phyloP scores from a whole-genome alignment of 2,797 vertebrate genomes.

The Hyperoplus lanceolatus region DNA sequence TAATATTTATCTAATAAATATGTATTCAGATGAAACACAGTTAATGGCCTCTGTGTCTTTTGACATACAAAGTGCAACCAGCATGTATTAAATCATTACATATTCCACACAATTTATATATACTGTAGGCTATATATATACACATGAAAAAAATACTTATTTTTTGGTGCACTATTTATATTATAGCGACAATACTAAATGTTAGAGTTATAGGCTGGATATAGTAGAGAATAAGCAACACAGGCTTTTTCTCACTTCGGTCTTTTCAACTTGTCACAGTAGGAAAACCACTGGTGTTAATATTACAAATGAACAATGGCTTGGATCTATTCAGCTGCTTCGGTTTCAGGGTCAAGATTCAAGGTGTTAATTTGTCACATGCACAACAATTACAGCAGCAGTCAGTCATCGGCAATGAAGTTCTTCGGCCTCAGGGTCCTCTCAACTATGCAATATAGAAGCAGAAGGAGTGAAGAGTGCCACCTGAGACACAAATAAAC shows the following conservation, averaged over 20 bases:
- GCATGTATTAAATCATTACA: slow-evolving; percentile 11
- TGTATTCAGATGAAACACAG: slow-evolving; percentile 99
- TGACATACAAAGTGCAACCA: slow-evolving; percentile 45
- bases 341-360: background rate
- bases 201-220: too few species aligned
- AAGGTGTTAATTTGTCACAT: too few species aligned
- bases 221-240: background rate
- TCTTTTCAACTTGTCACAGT: slow-evolving; percentile 6
- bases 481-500: too few species aligned
- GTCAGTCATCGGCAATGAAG: too few species aligned
- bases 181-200: background rate
- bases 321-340: background rate
- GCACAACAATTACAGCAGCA: too few species aligned
- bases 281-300: background rate
- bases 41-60: slow-evolving; percentile 89
- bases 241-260: background rate
- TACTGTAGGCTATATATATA: too few species aligned
- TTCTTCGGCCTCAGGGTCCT: too few species aligned
- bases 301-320: background rate
- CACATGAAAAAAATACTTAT: background rate
- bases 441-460: too few species aligned
- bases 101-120: background rate
- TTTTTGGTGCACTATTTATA: background rate
- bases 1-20: slow-evolving; percentile 99
- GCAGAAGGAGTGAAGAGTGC: too few species aligned